phyloP scores from a whole-genome alignment of 2,888 invertebrate genomes.

The Dusona sp. region DNA sequence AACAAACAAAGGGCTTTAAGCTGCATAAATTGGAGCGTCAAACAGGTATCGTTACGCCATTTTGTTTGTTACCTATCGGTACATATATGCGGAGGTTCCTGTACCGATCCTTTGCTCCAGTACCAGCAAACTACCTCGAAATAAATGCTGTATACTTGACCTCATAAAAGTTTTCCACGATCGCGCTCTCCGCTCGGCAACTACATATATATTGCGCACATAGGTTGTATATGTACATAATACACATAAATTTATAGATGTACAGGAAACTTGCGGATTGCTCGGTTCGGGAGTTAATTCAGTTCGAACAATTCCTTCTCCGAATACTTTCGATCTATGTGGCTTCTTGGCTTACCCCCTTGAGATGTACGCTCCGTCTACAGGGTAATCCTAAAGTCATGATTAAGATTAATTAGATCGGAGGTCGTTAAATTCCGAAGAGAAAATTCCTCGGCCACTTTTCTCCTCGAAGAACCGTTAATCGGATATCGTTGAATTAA shows the following conservation, averaged over 20 bases:
- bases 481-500: not conserved
- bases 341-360: slow-evolving; percentile 19
- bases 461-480: not conserved
- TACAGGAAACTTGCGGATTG: slow-evolving; percentile 45
- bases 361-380: slow-evolving; percentile 8
- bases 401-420: not conserved
- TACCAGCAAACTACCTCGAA: slow-evolving; percentile 64
- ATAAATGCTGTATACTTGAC: slow-evolving; percentile 72
- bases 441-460: not conserved
- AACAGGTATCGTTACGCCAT: slow-evolving; percentile 15
- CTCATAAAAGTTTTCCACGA: slow-evolving; percentile 70
- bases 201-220: not conserved
- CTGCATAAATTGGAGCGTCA: not conserved
- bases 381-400: not conserved
- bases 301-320: slow-evolving; percentile 57
- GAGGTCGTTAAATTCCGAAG: not conserved
- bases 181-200: slow-evolving; percentile 28
- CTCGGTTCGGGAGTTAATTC: slow-evolving; percentile 55
- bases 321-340: slow-evolving; percentile 38
- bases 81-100: not conserved
- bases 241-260: slow-evolving; percentile 6
- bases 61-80: slow-evolving; percentile 5
- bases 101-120: slow-evolving; percentile 17
- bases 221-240: not conserved
- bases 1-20: slow-evolving; percentile 9